These are phyloP conservation scores for Lochmaea capreae DNA, from an alignment of 2,888 invertebrate species.

Conservation along the genomic window DNA sequence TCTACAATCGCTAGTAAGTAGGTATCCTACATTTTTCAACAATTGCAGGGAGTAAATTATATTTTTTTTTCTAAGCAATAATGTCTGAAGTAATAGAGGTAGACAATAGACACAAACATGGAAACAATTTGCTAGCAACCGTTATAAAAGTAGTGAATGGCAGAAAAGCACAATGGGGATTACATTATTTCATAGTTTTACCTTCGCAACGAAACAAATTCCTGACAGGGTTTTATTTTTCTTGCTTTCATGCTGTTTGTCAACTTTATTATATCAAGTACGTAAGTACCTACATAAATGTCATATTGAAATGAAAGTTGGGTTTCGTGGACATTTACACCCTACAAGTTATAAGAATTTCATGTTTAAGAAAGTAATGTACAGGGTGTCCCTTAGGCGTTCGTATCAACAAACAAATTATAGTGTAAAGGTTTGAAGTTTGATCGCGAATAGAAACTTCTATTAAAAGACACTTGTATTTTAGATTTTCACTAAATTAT, in stretches of 20 bases:
- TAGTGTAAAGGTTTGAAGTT: too few species aligned
- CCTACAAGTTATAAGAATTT: not conserved
- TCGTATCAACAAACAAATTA: too few species aligned
- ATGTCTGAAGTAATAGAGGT: slow-evolving; percentile 10
- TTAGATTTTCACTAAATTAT: too few species aligned
- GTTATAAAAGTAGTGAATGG: slow-evolving; percentile 10
- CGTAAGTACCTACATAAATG: not conserved
- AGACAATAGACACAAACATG: not conserved
- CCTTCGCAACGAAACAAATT: not conserved
- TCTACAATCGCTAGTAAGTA: too few species aligned
- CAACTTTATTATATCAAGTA: not conserved
- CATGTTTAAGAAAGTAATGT: too few species aligned
- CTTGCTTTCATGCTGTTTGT: not conserved
- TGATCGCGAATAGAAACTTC: too few species aligned
- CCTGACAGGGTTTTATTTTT: slow-evolving; percentile 13
- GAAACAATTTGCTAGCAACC: slow-evolving; percentile 13
- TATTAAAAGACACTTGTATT: too few species aligned
- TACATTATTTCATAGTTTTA: slow-evolving; percentile 16
- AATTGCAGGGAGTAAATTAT: not conserved
- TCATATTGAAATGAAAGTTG: not conserved
- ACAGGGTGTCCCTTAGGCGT: too few species aligned
- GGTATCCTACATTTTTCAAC: too few species aligned
- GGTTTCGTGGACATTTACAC: not conserved
- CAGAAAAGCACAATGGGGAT: slow-evolving; percentile 11
- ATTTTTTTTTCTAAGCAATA: not conserved